Percentiles rank a stretch among this genome's conserved stretches.
Conservation (phyloP, 1,140 invertebrate species). For the Drosophila nigromelanica region DNA sequence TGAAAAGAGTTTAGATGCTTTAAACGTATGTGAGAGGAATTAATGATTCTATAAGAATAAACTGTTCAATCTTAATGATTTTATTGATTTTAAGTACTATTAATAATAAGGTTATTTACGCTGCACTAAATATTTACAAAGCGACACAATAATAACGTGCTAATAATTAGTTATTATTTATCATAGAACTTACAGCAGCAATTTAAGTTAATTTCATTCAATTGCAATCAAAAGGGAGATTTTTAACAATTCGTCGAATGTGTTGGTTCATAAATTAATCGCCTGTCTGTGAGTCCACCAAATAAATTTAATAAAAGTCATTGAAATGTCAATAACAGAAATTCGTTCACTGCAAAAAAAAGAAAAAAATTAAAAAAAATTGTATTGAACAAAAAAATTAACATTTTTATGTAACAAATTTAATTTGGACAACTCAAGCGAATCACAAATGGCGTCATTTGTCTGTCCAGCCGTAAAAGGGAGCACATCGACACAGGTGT, state of each 20-base stretch:
- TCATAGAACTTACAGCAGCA: constrained; percentile 26
- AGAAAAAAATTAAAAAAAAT: constrained; percentile 1
- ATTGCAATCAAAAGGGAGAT: background rate
- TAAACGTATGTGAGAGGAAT: constrained; percentile 31
- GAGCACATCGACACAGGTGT: constrained; percentile 31
- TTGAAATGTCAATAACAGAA: constrained; percentile 72
- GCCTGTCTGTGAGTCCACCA: constrained; percentile 30
- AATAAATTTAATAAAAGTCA: constrained; percentile 74
- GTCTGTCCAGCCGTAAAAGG: constrained; percentile 12
- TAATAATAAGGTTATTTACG: background rate
- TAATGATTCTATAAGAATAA: constrained; percentile 9
- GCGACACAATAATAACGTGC: too few species aligned
- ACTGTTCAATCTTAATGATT: constrained; percentile 17
- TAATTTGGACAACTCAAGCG: constrained; percentile 57
- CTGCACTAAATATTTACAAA: background rate
- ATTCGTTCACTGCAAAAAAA: constrained; percentile 40
- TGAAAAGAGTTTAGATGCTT: constrained; percentile 15
- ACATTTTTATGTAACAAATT: constrained; percentile 74
- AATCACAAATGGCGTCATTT: constrained; percentile 59
- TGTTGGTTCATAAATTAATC: constrained; percentile 10
- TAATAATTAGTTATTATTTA: constrained; percentile 33
- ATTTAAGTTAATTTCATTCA: constrained; percentile 24
- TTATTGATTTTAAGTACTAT: constrained; percentile 6
- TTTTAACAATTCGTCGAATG: background rate
- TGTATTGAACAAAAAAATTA: constrained; percentile 41